Evolutionary conservation across 1,140 invertebrate species (phyloP), one percentile per base, ranked within the genome.

Genomic region (Drosophila saltans): DNA sequence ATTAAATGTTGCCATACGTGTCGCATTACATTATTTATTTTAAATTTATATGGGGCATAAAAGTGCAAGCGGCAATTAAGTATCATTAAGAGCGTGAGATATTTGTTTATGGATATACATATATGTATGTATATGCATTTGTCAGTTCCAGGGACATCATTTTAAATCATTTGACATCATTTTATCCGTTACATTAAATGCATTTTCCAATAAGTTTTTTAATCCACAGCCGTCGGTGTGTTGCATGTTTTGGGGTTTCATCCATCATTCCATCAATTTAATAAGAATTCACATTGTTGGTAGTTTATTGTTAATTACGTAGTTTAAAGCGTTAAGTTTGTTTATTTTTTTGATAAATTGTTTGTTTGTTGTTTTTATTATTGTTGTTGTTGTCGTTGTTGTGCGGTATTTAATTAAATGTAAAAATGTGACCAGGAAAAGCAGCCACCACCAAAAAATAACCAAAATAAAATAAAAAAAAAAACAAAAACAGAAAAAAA

Each of bases 341-440:
- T 36, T 41, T 66, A 36, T 70, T 43, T 69, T 69, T 62, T 40
- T 45, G 58, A 33, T 62, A 59, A 58, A 52, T 26, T 26, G 45
- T 52, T 52, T 52, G 45, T 52, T 52, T 30, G 28, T 52, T 52
- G 45, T 52, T 52, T 26, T 26, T 9, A 10, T 52, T 48, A 8
- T 66, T 33, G 36, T 65, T 56, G 63, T 55, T 56, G 28, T 66
- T 39, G 62, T 64, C 52, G 57, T 71, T 65, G 61, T 61, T 59
- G 33, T 78, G 64, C 41, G 43, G 66, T 69, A 66, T 88, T 89
- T 78, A 89, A 88, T 88, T 84, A 81, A 89, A 63, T 60, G 7
- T 52, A 52, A 62, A 80, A 71, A 78, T 64, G 59, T 64, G 30
- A 48, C 57, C 33, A 58, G 72, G 69, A 62, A 63, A 28, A 77